Evolutionary conservation across 1,140 invertebrate species (phyloP), one percentile per base, ranked within the genome.

Genomic region (Sipha flava): DNA sequence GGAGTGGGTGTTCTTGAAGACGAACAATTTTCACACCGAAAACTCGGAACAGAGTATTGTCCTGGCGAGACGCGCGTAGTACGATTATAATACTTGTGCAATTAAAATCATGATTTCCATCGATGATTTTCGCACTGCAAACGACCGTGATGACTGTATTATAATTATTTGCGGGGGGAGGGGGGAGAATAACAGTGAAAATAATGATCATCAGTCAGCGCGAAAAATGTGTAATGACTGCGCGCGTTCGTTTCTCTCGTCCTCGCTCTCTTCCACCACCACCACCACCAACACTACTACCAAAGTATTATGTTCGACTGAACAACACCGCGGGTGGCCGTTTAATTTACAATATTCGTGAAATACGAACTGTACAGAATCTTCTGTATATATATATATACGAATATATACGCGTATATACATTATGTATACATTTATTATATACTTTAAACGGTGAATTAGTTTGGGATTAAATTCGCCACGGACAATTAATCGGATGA

Each of bases 401-500:
- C n/a, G n/a, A n/a, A n/a, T n/a, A n/a, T n/a, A n/a, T n/a, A n/a
- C n/a, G 31, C 18, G 31, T n/a, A 1, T 34, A 6, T 34, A 31
- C 18, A 3, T 34, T 29, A 29, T 29, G 23, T 52, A 52, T 29
- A 57, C 43, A 9, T 40, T n/a, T 40, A 40, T 4, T 40, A 1
- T 10, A 47, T 18, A 10, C 26, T 57, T 29, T 77, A 77, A 77
- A 77, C 73, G 73, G 47, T 57, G 49, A 77, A 77, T 57, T 77
- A 59, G 45, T 54, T 54, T 54, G 31, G 47, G 70, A 75, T 54
- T 59, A 43, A 54, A 77, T 77, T 77, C 52, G 73, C 54, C 37
- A 77, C 73, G 73, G 73, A 77, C 73, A 77, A 77, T 77, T 77
- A 77, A 75, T 75, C 72, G 45, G 49, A 75, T 49, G 49, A 75